Percentiles rank a stretch among this genome's conserved stretches.
These are phyloP conservation scores for Tetranychus piercei DNA, from an alignment of 2,888 invertebrate genomes.

Conservation along the genomic window DNA sequence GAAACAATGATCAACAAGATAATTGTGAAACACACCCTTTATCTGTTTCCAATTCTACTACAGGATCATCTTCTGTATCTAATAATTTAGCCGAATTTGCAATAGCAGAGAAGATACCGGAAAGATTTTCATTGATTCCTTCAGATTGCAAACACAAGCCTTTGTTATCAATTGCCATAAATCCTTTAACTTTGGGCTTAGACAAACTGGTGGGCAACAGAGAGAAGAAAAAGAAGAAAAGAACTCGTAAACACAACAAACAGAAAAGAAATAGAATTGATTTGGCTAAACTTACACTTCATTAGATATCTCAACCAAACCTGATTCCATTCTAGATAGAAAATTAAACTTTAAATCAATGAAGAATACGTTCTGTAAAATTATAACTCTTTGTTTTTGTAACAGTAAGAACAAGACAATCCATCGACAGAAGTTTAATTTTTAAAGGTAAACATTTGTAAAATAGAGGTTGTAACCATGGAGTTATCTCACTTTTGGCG, in stretches of 20 bases:
- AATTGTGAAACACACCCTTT: neutral
- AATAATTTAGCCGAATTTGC: neutral
- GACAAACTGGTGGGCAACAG: neutral
- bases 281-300: neutral
- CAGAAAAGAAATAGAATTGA: neutral
- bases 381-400: too few relatives aligned
- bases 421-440: too few relatives aligned
- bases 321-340: neutral
- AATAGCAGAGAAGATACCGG: neutral
- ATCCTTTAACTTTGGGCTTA: neutral
- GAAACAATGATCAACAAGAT: neutral
- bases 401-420: too few relatives aligned
- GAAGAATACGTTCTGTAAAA: too few relatives aligned
- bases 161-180: neutral
- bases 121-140: constrained; percentile 1
- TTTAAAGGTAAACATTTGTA: too few relatives aligned
- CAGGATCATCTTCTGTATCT: neutral
- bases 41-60: neutral
- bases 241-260: neutral
- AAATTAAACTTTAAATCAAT: too few relatives aligned
- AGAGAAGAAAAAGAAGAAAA: neutral
- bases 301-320: neutral
- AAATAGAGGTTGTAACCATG: too few relatives aligned
- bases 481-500: too few relatives aligned
- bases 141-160: neutral